phyloP scores from a whole-genome alignment of 2,113 vertebrate species.

The Paramormyrops kingsleyae region DNA sequence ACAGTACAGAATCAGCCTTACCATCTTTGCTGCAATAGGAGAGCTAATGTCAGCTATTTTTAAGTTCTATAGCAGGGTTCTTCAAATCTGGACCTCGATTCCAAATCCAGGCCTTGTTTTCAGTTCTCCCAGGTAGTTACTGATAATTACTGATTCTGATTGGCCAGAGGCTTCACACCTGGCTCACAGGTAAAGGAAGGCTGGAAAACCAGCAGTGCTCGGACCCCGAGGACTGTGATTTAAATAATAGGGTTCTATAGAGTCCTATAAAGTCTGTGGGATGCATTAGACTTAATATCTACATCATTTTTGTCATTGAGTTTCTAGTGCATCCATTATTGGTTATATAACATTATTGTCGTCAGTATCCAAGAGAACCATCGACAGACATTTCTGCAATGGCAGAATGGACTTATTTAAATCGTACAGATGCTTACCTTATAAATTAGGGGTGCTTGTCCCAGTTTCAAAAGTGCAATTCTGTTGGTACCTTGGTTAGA shows the following conservation, averaged over 20 bases:
- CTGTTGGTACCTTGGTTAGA: slow-evolving; percentile 66
- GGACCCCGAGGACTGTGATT: no score
- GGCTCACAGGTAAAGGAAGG: no score
- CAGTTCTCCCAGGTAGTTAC: no score
- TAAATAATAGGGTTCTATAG: background rate
- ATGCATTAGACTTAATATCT: background rate
- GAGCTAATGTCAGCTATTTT: background rate
- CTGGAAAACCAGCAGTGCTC: no score
- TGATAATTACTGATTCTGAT: no score
- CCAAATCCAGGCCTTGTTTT: no score
- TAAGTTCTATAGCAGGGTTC: background rate
- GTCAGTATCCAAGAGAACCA: background rate
- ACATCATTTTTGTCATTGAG: slow-evolving; percentile 15
- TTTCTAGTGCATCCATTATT: background rate
- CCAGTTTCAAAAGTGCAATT: slow-evolving; percentile 86
- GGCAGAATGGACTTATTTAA: background rate
- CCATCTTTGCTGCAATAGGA: background rate
- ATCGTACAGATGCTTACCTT: slow-evolving; percentile 65
- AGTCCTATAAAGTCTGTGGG: slow-evolving; percentile 11
- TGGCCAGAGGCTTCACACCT: no score
- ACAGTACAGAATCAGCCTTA: background rate
- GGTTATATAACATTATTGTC: background rate
- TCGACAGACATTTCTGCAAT: background rate
- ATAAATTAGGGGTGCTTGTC: slow-evolving; percentile 76
- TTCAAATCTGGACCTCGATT: no score